phyloP scores from a whole-genome alignment of 2,797 vertebrate genomes.

The Darevskia mixta region DNA sequence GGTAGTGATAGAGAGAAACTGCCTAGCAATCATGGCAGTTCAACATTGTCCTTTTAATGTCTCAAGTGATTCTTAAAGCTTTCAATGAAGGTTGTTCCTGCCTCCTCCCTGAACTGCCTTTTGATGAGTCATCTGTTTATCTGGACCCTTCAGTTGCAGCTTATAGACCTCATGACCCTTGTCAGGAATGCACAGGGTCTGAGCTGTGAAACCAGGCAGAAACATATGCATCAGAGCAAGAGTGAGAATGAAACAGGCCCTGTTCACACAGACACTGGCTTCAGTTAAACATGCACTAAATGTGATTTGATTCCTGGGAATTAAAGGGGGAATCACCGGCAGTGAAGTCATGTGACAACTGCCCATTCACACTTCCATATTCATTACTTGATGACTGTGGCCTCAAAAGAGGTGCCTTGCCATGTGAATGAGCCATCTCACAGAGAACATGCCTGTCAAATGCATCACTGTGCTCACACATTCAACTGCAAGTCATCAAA shows the following conservation, averaged over 20 bases:
- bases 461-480: neutral
- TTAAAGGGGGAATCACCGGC: no score
- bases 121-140: slow-evolving; percentile 12
- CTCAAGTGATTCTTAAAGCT: neutral
- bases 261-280: neutral
- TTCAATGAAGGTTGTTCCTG: neutral
- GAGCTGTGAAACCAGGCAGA: slow-evolving; percentile 12
- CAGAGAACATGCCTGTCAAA: neutral
- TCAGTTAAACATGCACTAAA: neutral
- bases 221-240: neutral
- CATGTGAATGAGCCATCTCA: neutral
- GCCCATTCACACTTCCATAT: neutral
- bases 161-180: neutral
- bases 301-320: neutral
- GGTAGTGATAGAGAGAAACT: neutral
- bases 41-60: neutral
- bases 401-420: neutral
- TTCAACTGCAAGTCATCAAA: neutral
- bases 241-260: neutral
- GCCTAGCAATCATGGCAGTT: no score
- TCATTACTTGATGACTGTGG: neutral
- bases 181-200: neutral
- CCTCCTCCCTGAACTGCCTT: neutral
- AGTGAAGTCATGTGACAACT: neutral
- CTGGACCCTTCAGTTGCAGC: slow-evolving; percentile 4